Percentiles rank a stretch among this genome's conserved stretches.
These are phyloP conservation scores for Pangasius krempfi DNA, from an alignment of 2,797 vertebrate genomes.

Conservation along the genomic window DNA sequence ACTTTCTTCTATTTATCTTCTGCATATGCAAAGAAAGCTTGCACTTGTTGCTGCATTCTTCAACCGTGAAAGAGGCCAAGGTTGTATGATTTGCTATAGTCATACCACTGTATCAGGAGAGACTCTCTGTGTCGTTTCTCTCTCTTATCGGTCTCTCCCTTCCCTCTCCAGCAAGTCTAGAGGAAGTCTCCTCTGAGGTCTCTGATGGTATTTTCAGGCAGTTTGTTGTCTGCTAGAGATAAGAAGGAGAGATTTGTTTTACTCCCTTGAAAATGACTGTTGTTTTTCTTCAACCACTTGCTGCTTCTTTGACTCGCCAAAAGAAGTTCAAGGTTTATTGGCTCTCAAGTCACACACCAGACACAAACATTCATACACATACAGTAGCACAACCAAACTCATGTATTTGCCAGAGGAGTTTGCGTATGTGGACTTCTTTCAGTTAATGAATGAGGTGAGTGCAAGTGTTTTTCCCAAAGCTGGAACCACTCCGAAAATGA, in stretches of 20 bases:
- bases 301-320: neutral
- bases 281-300: neutral
- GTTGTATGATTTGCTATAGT: constrained; percentile 13
- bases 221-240: constrained; percentile 71
- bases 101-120: neutral
- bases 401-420: neutral
- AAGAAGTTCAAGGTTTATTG: neutral
- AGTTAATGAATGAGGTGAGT: constrained; percentile 1
- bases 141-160: constrained; percentile 72
- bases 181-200: constrained; percentile 70
- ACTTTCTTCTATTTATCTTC: neutral
- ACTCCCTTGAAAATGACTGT: constrained; percentile 36
- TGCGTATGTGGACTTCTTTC: constrained; percentile 10
- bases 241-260: constrained; percentile 66
- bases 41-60: constrained; percentile 6
- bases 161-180: constrained; percentile 51
- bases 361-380: neutral
- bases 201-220: constrained; percentile 74
- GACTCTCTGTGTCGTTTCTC: constrained; percentile 23
- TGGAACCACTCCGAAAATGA: constrained; percentile 37
- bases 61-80: constrained; percentile 20
- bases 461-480: neutral
- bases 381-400: neutral
- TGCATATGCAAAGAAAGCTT: neutral
- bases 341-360: too few relatives aligned